Evolutionary conservation across 2,113 vertebrate species (phyloP), one percentile per base, ranked within the genome.

Genomic region (Crocuta crocuta): DNA sequence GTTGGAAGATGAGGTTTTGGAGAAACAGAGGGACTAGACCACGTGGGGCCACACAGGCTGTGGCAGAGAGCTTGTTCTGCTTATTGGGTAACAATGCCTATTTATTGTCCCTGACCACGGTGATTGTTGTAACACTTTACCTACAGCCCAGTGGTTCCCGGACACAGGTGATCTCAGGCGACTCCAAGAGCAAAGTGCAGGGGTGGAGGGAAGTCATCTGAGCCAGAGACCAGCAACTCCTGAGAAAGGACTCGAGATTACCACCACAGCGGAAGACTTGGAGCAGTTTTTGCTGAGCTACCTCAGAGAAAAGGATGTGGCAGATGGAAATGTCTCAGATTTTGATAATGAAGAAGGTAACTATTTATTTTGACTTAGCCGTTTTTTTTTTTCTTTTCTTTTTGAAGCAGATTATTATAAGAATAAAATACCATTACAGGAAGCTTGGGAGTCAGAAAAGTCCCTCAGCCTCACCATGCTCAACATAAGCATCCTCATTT

Each of bases 271-370:
- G 0, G 84, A 97, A 28, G 98, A 99, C 66, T 80, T 99, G 70
- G 98, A 99, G 33, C 98, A 5, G 4, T 99, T 99, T 97, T 98
- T 99, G 92, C 98, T 99, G 61, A 98, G 99, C 95, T 99, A 99
- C 55, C 5, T 98, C 82, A 99, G 98, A 58, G 99, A 99, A 98
- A 99, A 99, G 98, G 98, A 98, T 86, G 97, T 99, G 0, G 99
- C 99, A 16, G 99, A 99, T 89, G 99, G 99, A 7, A 96, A 99
- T 28, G 94, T 99, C 61, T 97, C 98, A 0, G 99, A 99, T 33
- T 80, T 96, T 0, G 99, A 98, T 13, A 98, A 98, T 2, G 98
- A 98, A 93, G 98, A 97, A 70, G 71, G 98, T 98, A 97, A 96
- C n/a, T 93, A 7, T 70, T 87, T 93, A 79, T 81, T 92, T 85